A percentile compares a stretch with the other conserved stretches of the same genome.
phyloP scores from a whole-genome alignment of 1,140 invertebrate species.

The Acarapis woodi region DNA sequence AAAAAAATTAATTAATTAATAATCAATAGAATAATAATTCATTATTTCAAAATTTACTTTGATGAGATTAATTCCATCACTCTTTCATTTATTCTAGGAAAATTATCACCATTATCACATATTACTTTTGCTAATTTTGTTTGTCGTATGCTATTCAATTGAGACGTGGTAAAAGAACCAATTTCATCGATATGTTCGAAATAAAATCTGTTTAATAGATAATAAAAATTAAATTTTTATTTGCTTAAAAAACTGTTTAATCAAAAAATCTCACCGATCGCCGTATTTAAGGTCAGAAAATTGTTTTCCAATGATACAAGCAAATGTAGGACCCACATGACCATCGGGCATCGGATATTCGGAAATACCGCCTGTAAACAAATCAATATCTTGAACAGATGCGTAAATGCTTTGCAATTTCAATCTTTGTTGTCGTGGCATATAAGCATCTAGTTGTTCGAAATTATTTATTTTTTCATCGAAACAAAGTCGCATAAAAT shows the following conservation, averaged over 20 bases:
- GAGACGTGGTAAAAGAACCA: constrained; percentile 20
- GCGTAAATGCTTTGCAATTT: constrained; percentile 6
- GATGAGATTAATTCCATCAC: constrained; percentile 7
- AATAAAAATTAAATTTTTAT: constrained; percentile 2
- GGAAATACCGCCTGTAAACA: constrained; percentile 8
- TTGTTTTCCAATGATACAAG: constrained; percentile 20
- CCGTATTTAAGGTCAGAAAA: constrained; percentile 41
- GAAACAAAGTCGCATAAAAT: constrained; percentile 9
- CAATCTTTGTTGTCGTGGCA: constrained; percentile 6
- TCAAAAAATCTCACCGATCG: constrained; percentile 31
- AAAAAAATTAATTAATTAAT: constrained; percentile 17
- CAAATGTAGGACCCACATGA: constrained; percentile 20
- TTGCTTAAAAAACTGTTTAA: constrained; percentile 2
- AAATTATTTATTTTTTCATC: constrained; percentile 8
- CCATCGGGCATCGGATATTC: constrained; percentile 17
- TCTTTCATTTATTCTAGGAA: constrained; percentile 4
- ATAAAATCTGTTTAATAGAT: constrained; percentile 11
- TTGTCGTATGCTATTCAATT: constrained; percentile 42
- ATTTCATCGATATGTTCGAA: constrained; percentile 22
- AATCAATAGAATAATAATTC: constrained; percentile 18
- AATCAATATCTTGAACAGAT: constrained; percentile 4
- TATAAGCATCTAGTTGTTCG: constrained; percentile 10
- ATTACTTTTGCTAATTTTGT: constrained; percentile 64
- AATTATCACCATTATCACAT: constrained; percentile 37
- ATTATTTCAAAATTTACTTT: constrained; percentile 15